phyloP scores from a whole-genome alignment of 2,888 invertebrate genomes.

The Gortyna flavago region DNA sequence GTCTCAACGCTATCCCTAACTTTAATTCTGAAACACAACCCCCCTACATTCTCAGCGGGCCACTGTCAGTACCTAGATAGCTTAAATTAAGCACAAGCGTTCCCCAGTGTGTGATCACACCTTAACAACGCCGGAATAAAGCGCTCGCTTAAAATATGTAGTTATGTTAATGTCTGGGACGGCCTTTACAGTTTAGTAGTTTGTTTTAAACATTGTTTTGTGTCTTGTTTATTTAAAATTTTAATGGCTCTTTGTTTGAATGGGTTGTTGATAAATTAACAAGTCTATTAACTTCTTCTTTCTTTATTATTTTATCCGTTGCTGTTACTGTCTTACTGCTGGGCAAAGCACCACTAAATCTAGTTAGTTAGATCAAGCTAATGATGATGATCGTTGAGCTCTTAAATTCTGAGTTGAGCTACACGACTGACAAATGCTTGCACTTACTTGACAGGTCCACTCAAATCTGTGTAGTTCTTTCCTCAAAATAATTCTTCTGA shows the following conservation, averaged over 20 bases:
- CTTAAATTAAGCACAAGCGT: constrained; percentile 77
- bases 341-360: neutral
- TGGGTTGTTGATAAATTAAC: constrained; percentile 23
- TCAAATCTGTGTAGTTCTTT: neutral
- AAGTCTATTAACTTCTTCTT: neutral
- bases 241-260: constrained; percentile 44
- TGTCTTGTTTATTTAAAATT: constrained; percentile 51
- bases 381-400: neutral
- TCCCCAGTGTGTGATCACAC: constrained; percentile 70
- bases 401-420: neutral
- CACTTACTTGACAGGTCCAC: neutral
- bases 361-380: neutral
- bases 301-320: neutral
- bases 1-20: constrained; percentile 31
- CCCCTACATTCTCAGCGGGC: constrained; percentile 59
- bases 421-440: neutral
- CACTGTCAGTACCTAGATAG: constrained; percentile 73
- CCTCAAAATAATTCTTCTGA: too few relatives aligned
- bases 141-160: constrained; percentile 68
- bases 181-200: constrained; percentile 59
- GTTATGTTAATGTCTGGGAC: constrained; percentile 61
- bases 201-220: constrained; percentile 50
- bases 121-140: constrained; percentile 66
- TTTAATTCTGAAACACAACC: constrained; percentile 34
- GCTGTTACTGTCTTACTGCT: neutral